Evolutionary conservation across 2,888 invertebrate species (phyloP), one percentile per base, ranked within the genome.

Genomic region (Phengaris arion): DNA sequence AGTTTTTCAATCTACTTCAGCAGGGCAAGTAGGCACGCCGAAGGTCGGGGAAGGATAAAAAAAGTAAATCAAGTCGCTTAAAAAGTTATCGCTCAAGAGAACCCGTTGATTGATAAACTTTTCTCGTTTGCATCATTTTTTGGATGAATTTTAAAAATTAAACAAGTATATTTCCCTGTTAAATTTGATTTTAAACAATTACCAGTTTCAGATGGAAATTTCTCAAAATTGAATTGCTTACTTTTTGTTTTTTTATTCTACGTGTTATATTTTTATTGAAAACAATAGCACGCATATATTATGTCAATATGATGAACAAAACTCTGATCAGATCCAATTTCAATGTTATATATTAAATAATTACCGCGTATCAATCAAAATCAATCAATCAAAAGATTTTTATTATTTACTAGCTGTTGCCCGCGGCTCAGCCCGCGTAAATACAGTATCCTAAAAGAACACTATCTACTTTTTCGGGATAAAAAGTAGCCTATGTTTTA

Each of bases 61-160:
- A 72, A 72, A 64, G 74, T 64, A 68, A 55, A 74, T 74, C 57
- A 74, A 59, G 52, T 54, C 45, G 59, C 51, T 68, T 54, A 68
- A 74, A 55, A 52, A 68, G 74, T 64, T 68, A 68, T 52, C 68
- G 51, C 74, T 64, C 35, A 68, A 68, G 35, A 68, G 74, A 74
- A 68, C 68, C 68, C 52, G 74, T 74, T 52, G 74, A 68, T 64
- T 74, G 68, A 68, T 74, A 74, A 74, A 74, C 52, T 74, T 74
- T 74, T 74, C 68, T 74, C 74, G 54, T 74, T 74, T 68, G 52
- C 74, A 57, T 68, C 72, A 72, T 74, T 74, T 74, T 74, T 64
- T 35, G 68, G 74, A 74, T 68, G 52, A 68, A 35, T 74, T 74
- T 72, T 6, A 48, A 70, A 72, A 72, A 72, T 54, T 52, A 54